These are phyloP conservation scores for Aphyosemion australe DNA, from an alignment of 2,113 vertebrate species.

Conservation along the genomic window DNA sequence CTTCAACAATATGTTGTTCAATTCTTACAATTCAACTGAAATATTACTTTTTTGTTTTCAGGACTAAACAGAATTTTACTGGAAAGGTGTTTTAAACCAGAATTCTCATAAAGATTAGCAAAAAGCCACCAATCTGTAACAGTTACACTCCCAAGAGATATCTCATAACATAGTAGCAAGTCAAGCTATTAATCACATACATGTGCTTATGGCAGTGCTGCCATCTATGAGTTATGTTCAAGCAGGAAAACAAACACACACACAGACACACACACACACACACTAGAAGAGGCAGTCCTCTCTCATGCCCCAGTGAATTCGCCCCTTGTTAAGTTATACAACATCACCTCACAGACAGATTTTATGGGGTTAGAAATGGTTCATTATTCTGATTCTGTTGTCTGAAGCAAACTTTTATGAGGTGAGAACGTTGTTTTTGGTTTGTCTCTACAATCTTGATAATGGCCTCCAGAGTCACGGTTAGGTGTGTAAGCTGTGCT, in stretches of 20 bases:
- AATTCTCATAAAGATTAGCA: neutral
- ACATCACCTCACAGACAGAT: neutral
- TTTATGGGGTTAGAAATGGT: neutral
- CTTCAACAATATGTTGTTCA: no score
- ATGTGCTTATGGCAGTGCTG: neutral
- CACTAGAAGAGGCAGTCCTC: no score
- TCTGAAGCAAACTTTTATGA: slow-evolving; percentile 13
- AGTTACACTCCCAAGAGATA: slow-evolving; percentile 3
- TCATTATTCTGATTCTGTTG: slow-evolving; percentile 7
- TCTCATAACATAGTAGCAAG: slow-evolving; percentile 9
- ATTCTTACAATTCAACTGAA: no score
- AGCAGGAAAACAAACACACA: slow-evolving; percentile 12
- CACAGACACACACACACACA: neutral
- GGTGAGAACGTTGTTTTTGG: slow-evolving; percentile 24
- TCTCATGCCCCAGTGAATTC: neutral
- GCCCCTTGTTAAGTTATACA: neutral
- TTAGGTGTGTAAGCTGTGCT: slow-evolving; percentile 33
- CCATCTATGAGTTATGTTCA: neutral
- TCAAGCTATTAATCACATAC: slow-evolving; percentile 5
- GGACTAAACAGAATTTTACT: no score
- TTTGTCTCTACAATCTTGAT: slow-evolving; percentile 5
- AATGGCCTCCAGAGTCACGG: slow-evolving; percentile 16
- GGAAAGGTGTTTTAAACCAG: no score
- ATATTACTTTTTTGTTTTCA: no score
- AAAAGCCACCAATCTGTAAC: neutral